Base-by-base conservation (phyloP, 2,797 vertebrate species). In the Picus viridis region DNA sequence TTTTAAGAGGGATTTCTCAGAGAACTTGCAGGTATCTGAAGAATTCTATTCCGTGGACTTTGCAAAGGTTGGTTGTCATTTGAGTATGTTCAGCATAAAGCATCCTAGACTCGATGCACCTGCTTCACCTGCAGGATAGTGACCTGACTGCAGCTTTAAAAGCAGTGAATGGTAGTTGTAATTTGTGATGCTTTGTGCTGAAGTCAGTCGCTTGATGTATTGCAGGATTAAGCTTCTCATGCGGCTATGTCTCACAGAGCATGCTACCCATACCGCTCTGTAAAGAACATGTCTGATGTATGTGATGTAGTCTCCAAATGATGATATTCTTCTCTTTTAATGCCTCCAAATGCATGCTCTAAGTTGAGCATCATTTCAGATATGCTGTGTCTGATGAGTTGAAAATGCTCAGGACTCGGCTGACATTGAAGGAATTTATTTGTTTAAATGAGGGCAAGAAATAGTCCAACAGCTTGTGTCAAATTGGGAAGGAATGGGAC, bases 341-440 rank as follows among this genome's bases (percentile, higher is more conserved):
- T 51, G 54, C 6, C 16, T 72, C 20, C 59, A 30, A 41, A 51
- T 53, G 12, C 18, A 6, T 19, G 6, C 34, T 74, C 53, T 2
- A 65, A 72, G 24, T 39, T 6, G 22, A 47, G 9, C 4, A 3
- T 29, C 41, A 69, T 72, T 74, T 19, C 18, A 61, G 8, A 4
- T 49, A 2, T 7, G 5, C 30, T 34, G 0, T 34, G 8, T 41
- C 45, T 24, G 51, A 30, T 19, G 61, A 70, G 5, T 9, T 57
- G 16, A 27, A 62, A 6, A 36, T 19, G 16, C 59, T 75, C 32
- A 34, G 47, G 41, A 10, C 26, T 63, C 16, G 36, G 26, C 10
- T 16, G 43, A 39, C 59, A 43, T 3, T 0, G 2, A 47, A 82
- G 17, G 56, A 51, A 36, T 61, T 22, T 2, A 2, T 24, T 63